Evolutionary conservation across 2,113 vertebrate genomes (phyloP).

Genomic region (Lamprologus ornatipinnis): DNA sequence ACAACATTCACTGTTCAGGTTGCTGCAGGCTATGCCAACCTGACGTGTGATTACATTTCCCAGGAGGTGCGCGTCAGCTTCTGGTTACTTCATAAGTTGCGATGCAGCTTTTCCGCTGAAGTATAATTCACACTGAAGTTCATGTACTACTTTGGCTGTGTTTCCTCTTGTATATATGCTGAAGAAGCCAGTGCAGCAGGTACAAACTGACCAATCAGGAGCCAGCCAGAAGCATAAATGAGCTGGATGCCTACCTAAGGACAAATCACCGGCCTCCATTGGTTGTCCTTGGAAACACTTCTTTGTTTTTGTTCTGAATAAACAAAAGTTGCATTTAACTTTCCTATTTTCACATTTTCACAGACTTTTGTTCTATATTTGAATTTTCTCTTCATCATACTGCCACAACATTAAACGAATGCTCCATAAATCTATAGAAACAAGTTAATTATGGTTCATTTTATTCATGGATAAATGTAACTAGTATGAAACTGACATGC

Average conservation of each 20-base stretch:
- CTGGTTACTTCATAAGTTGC: background rate
- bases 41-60: background rate
- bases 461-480: background rate
- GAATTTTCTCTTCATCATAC: background rate
- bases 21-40: background rate
- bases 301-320: background rate
- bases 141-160: background rate
- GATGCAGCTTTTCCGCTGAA: background rate
- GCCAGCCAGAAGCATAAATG: background rate
- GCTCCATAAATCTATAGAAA: background rate
- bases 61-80: background rate
- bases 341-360: background rate
- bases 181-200: background rate
- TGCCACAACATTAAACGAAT: background rate
- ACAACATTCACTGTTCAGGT: background rate
- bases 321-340: background rate
- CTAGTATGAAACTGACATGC: background rate
- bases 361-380: background rate
- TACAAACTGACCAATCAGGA: background rate
- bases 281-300: background rate
- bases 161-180: background rate
- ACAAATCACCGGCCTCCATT: background rate
- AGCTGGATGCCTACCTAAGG: background rate
- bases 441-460: background rate
- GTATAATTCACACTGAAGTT: background rate